Evolutionary conservation across 2,113 vertebrate genomes (phyloP).

Genomic region (Spermophilus dauricus): DNA sequence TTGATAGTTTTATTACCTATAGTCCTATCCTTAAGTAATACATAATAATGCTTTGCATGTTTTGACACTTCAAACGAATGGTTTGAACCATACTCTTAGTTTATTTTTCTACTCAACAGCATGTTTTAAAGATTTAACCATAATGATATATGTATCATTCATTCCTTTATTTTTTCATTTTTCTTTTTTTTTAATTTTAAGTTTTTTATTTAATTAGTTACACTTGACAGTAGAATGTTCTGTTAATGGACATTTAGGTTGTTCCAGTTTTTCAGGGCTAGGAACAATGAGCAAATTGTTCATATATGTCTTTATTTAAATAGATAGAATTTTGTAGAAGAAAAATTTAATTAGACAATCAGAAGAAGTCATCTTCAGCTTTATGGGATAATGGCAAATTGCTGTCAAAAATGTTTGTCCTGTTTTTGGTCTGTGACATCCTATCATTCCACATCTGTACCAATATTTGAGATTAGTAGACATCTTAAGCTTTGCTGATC

Average conservation of each 20-base stretch:
- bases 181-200: too few species aligned
- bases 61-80: neutral
- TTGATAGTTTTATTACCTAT: rapidly evolving
- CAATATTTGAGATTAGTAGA: rapidly evolving
- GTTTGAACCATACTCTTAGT: rapidly evolving
- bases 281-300: neutral
- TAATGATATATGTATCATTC: rapidly evolving
- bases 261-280: neutral
- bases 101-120: neutral
- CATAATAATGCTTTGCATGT: too few species aligned
- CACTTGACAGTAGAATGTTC: too few species aligned
- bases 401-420: rapidly evolving
- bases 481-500: neutral
- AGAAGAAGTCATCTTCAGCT: neutral
- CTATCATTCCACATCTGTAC: rapidly evolving
- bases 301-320: neutral
- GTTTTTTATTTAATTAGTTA: too few species aligned
- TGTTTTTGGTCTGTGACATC: neutral
- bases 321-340: neutral
- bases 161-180: neutral
- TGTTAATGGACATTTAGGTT: too few species aligned
- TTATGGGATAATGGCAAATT: neutral
- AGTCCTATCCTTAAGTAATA: neutral
- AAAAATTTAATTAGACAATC: neutral
- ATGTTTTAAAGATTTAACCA: neutral